Conservation (phyloP, 92 coral and sea anemone species). For the Actinernus sp. region DNA sequence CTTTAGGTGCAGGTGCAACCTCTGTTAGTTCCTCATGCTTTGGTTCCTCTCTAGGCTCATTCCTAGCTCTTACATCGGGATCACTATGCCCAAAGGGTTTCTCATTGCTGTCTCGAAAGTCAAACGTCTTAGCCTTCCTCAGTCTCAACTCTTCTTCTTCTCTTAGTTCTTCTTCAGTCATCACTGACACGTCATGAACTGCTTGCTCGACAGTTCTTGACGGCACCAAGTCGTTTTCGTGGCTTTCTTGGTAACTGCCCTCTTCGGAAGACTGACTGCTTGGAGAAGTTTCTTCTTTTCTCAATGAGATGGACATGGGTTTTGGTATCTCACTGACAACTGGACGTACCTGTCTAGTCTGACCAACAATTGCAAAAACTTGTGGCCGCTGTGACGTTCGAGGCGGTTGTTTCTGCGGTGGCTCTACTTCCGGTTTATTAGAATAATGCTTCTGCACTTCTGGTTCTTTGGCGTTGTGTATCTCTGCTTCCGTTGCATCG, state of each 20-base stretch:
- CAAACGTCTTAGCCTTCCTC: constrained; percentile 4
- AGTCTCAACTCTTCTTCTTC: neutral
- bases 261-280: too few species aligned
- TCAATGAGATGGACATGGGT: neutral
- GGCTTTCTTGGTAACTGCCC: neutral
- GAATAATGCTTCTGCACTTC: neutral
- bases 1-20: neutral
- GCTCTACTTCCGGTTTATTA: neutral
- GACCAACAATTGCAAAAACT: constrained; percentile 49
- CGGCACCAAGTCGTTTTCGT: neutral
- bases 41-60: too few species aligned
- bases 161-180: neutral
- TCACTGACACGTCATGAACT: neutral
- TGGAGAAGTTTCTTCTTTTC: neutral
- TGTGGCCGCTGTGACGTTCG: constrained; percentile 15
- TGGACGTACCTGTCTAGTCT: constrained; percentile 25
- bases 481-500: too few species aligned
- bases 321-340: constrained; percentile 11
- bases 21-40: too few species aligned
- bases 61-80: too few species aligned
- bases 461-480: constrained; percentile 3
- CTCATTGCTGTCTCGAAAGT: neutral
- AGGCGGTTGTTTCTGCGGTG: neutral
- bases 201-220: neutral
- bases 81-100: neutral